Evolutionary conservation across 2,888 invertebrate species (phyloP).

Genomic region (Onthophagus sagittarius): DNA sequence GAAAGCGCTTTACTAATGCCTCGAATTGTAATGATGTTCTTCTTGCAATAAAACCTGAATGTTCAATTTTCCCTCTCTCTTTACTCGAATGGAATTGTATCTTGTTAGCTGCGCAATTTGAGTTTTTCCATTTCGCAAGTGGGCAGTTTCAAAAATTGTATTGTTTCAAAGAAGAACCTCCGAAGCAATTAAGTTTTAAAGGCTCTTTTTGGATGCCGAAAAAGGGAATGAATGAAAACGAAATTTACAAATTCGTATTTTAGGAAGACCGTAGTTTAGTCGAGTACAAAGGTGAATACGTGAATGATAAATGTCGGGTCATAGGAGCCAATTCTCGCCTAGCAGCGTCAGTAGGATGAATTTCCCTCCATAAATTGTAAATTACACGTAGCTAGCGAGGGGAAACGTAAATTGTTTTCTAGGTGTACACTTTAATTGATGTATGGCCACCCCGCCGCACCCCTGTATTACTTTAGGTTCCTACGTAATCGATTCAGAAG

Average conservation of each 20-base stretch:
- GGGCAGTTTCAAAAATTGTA: background rate
- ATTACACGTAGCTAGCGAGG: constrained; percentile 16
- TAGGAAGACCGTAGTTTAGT: constrained; percentile 2
- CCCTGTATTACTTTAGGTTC: background rate
- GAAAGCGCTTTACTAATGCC: background rate
- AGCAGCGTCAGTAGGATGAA: constrained; percentile 16
- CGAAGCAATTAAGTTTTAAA: background rate
- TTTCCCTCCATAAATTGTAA: constrained; percentile 23
- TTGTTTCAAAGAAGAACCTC: background rate
- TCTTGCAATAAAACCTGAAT: background rate
- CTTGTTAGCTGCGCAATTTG: background rate
- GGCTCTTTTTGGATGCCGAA: background rate
- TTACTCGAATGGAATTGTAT: background rate
- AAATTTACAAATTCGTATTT: constrained; percentile 20
- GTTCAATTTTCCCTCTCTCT: background rate
- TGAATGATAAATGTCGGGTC: constrained; percentile 23
- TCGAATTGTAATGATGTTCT: background rate
- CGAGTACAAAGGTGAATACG: constrained; percentile 22
- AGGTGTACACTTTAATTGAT: constrained; percentile 13
- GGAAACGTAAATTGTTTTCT: constrained; percentile 19
- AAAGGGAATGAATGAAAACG: background rate
- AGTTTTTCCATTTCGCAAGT: background rate
- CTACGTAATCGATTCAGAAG: background rate
- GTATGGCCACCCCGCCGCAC: background rate
- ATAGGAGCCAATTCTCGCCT: constrained; percentile 20